Evolutionary conservation across 2,888 invertebrate genomes (phyloP).

Genomic region (Melanargia galathea): DNA sequence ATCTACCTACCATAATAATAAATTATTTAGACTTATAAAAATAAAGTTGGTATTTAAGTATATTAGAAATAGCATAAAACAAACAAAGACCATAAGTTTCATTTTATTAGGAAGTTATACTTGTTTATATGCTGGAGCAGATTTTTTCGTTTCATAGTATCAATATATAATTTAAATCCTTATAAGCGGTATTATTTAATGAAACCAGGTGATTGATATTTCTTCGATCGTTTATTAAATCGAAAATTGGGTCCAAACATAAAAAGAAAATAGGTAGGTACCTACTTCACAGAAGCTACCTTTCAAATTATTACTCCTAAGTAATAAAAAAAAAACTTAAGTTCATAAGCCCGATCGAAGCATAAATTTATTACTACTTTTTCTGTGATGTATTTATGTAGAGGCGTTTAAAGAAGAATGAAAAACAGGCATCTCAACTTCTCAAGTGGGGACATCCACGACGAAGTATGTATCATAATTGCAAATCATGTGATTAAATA

Average conservation of each 20-base stretch:
- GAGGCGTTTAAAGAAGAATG: not conserved
- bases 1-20: not conserved
- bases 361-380: not conserved
- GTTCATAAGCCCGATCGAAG: not conserved
- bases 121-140: not conserved
- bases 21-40: not conserved
- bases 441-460: constrained; percentile 4
- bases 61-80: not conserved
- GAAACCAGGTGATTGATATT: not conserved
- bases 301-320: too few species aligned
- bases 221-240: not conserved
- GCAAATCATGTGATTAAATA: constrained; percentile 29
- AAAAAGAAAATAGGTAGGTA: too few species aligned
- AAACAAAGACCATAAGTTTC: not conserved
- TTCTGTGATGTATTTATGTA: too few species aligned
- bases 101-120: constrained; percentile 1
- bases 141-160: not conserved
- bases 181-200: too few species aligned
- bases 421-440: constrained; percentile 18
- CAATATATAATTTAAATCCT: too few species aligned
- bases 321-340: too few species aligned
- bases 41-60: not conserved
- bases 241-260: too few species aligned
- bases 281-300: too few species aligned
- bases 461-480: constrained; percentile 23